A percentile compares a stretch with the other conserved stretches of the same genome.
phyloP scores from a whole-genome alignment of 2,113 vertebrate species.

The Carollia perspicillata region DNA sequence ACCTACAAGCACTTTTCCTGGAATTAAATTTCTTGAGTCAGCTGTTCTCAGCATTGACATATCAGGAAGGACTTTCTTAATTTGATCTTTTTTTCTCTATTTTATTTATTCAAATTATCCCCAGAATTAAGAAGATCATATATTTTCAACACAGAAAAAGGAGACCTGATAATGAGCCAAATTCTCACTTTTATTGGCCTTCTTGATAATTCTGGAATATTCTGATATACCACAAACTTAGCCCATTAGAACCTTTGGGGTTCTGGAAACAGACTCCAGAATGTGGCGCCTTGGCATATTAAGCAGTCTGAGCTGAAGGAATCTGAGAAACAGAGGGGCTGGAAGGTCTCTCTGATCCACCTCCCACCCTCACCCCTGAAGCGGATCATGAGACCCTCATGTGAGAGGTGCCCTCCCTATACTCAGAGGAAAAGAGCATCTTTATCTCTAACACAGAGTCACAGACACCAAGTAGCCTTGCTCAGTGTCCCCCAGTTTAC shows the following conservation, averaged over 20 bases:
- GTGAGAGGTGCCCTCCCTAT: not conserved
- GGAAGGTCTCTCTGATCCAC: not conserved
- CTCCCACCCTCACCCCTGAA: not conserved
- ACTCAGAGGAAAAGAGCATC: not conserved
- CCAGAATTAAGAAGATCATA: not conserved
- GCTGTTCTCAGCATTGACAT: not conserved
- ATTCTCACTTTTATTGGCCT: not conserved
- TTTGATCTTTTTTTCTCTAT: slow-evolving; percentile 12
- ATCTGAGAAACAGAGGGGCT: not conserved
- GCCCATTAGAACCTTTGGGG: not conserved
- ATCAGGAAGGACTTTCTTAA: not conserved
- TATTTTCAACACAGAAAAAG: not conserved
- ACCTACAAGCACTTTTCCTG: slow-evolving; percentile 3
- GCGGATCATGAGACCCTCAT: not conserved
- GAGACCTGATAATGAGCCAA: not conserved
- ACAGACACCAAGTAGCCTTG: not conserved
- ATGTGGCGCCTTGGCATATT: not conserved
- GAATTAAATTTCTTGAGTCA: slow-evolving; percentile 25
- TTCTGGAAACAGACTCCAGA: not conserved
- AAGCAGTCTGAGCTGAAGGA: not conserved
- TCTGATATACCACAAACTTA: not conserved
- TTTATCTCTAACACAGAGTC: not conserved
- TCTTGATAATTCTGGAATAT: not conserved
- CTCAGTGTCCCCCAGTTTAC: not conserved
- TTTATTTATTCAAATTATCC: not conserved